These are phyloP conservation scores for Kryphioiulus occultus DNA, from an alignment of 2,888 invertebrate genomes.

Conservation along the genomic window DNA sequence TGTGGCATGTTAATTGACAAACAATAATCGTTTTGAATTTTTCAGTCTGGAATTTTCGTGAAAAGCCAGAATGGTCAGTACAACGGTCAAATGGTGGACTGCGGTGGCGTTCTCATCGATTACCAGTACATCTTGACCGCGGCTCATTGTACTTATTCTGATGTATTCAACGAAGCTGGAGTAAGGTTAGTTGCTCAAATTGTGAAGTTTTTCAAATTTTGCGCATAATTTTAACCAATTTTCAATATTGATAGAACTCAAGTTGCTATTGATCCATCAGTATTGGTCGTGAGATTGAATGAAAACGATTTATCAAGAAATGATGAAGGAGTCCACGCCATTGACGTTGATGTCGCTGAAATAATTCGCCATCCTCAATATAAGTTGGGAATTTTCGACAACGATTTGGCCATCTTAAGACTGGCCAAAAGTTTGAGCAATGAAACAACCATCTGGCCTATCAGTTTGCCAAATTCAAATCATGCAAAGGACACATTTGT, in stretches of 20 bases:
- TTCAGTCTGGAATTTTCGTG: conserved; percentile 55
- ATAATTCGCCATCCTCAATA: conserved; percentile 46
- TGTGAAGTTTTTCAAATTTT: no score
- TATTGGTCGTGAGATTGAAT: background rate
- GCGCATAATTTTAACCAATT: background rate
- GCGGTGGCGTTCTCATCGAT: conserved; percentile 61
- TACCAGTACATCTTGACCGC: conserved; percentile 61
- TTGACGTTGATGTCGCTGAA: background rate
- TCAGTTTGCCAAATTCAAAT: background rate
- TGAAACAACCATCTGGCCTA: background rate
- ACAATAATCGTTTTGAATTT: background rate
- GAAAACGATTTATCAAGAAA: background rate
- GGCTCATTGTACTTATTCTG: conserved; percentile 59
- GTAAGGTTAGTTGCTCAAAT: background rate
- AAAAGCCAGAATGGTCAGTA: conserved; percentile 39
- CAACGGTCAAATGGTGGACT: conserved; percentile 54
- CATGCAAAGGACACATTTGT: background rate
- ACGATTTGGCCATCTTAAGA: conserved; percentile 29
- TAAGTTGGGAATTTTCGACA: background rate
- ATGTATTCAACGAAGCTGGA: background rate
- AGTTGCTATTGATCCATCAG: background rate
- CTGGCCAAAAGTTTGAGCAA: background rate
- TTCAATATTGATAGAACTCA: background rate
- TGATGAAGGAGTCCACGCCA: background rate
- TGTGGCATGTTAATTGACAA: background rate